Conservation (phyloP, 2,888 invertebrate genomes). For the Drosophila seclusa region DNA sequence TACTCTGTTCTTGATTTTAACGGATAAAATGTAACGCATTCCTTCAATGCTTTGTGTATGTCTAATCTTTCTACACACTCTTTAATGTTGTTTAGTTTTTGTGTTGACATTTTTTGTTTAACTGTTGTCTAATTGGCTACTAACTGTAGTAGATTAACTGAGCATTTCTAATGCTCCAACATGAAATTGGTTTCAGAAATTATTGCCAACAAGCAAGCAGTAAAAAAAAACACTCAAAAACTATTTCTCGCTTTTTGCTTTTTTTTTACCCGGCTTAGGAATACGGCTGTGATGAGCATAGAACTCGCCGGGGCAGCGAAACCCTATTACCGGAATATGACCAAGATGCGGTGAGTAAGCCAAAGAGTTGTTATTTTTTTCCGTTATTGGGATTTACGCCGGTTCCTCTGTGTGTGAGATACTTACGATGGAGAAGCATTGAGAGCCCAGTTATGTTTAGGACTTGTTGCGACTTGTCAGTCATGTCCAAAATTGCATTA, state of each 20-base stretch:
- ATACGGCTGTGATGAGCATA: conserved; percentile 85
- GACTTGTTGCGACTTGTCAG: neutral
- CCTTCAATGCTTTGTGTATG: conserved; percentile 45
- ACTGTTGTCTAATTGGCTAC: conserved; percentile 73
- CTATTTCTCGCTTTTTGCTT: conserved; percentile 42
- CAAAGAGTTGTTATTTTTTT: conserved; percentile 6
- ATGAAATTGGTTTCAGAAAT: conserved; percentile 35
- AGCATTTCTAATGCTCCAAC: conserved; percentile 28
- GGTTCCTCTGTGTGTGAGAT: neutral
- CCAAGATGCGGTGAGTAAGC: conserved; percentile 85
- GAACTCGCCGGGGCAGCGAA: conserved; percentile 85
- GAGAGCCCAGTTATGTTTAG: neutral
- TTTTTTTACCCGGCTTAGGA: conserved; percentile 79
- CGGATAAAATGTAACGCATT: conserved; percentile 5
- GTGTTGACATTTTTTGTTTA: conserved; percentile 42
- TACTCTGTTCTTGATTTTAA: conserved; percentile 14
- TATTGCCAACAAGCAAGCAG: conserved; percentile 9
- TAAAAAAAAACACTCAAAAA: conserved; percentile 33
- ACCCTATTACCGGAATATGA: conserved; percentile 85
- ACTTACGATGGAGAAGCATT: neutral
- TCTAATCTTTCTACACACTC: conserved; percentile 28
- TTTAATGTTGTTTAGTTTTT: conserved; percentile 42
- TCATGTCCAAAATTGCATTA: neutral
- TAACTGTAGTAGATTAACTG: conserved; percentile 59
- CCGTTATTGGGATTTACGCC: neutral